Base-by-base conservation (phyloP, 2,888 invertebrate genomes). In the Dryobota labecula region DNA sequence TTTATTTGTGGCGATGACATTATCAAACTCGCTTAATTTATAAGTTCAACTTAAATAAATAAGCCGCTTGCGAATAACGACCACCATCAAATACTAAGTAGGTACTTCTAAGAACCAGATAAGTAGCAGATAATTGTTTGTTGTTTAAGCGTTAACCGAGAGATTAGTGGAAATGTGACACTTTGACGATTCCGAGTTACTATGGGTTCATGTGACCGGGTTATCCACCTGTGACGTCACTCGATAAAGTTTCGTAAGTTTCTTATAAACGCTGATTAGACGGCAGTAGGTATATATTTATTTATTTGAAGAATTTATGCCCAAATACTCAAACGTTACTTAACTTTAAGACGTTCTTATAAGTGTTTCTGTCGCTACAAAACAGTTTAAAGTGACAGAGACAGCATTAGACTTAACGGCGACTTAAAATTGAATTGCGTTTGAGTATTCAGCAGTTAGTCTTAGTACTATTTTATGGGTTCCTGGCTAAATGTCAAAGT, bases 131-230 rank as follows among this genome's bases (percentile, higher is more conserved):
- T 72, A 72, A 80, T 64, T 76, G 73, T 77, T 73, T 77, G 63
- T 51, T 63, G 70, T 66, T 77, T 47, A 69, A 73, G 78, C 82
- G 85, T 78, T 84, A 82, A 76, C 82, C 79, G 79, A 76, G 69
- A 85, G 88, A 87, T 89, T 88, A 88, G 83, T 69, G 73, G 85
- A 82, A 87, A 91, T 82, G 74, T 82, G 87, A 90, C 80, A 87
- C 78, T 75, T n/a, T 47, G n/a, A 18, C 88, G 57, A 71, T 76
- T 58, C 61, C 58, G 78, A 84, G 80, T 85, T 90, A 89, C 86
- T 88, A 86, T 83, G 90, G 88, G 86, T 88, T 90, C 90, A 78
- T 79, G 61, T 89, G 87, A 86, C 90, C 90, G 88, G 88, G 90
- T 91, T 89, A 89, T 84, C 82, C 79, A 36, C 54, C 56, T 53